phyloP scores from a whole-genome alignment of 2,113 vertebrate genomes.

The Sapayoa aenigma region DNA sequence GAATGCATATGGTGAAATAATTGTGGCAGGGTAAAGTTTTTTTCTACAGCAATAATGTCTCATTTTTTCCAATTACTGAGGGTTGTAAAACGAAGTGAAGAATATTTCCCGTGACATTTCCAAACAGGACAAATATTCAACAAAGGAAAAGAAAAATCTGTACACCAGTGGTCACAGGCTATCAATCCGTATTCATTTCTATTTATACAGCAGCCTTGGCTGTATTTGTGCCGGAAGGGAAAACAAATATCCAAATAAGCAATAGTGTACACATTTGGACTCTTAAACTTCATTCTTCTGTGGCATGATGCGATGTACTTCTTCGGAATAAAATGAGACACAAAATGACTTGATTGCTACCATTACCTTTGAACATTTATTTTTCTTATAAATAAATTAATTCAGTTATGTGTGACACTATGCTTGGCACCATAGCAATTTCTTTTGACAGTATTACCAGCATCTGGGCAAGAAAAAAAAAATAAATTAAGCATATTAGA shows the following conservation, averaged over 20 bases:
- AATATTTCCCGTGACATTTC: neutral
- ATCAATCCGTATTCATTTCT: neutral
- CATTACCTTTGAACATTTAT: neutral
- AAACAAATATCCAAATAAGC: neutral
- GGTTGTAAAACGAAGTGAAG: neutral
- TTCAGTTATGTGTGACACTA: neutral
- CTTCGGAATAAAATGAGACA: neutral
- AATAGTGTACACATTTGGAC: neutral
- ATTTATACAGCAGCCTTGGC: neutral
- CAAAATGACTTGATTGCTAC: neutral
- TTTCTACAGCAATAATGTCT: neutral
- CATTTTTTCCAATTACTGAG: neutral
- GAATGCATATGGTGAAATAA: neutral
- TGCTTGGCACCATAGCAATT: neutral
- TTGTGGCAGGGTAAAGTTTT: neutral
- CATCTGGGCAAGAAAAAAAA: neutral
- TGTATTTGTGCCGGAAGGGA: neutral
- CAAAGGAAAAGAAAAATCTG: neutral
- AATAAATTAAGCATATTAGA: neutral
- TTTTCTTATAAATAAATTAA: neutral
- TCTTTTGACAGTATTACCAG: neutral
- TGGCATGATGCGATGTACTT: neutral
- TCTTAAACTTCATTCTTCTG: neutral
- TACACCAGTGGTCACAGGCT: neutral
- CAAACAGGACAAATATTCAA: neutral